phyloP scores from a whole-genome alignment of 2,888 invertebrate species.

The Agrochola macilenta region DNA sequence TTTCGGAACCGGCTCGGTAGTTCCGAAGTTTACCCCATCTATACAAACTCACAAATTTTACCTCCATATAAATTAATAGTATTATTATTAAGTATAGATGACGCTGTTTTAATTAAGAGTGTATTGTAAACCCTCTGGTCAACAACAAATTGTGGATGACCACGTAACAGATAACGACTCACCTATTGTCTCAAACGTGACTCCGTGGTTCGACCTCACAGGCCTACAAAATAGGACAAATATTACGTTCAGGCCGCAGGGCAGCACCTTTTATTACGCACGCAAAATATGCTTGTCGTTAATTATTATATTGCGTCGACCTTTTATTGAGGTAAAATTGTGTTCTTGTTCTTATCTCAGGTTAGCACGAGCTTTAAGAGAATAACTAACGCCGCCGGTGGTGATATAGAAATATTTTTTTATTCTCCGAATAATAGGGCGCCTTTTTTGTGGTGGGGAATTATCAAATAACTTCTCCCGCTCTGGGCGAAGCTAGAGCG shows the following conservation, averaged over 20 bases:
- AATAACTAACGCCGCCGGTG: not conserved
- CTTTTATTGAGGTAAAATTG: not conserved
- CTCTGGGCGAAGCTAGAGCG: too few species aligned
- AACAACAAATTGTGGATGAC: not conserved
- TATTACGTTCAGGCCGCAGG: constrained; percentile 9
- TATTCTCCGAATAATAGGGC: too few species aligned
- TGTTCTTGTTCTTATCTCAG: not conserved
- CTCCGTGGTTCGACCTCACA: not conserved
- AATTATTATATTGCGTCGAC: constrained; percentile 32
- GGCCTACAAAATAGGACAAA: not conserved
- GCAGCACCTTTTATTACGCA: constrained; percentile 14
- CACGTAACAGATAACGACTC: constrained; percentile 10
- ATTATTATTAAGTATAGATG: too few species aligned
- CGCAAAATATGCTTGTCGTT: constrained; percentile 6
- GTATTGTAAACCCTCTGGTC: not conserved
- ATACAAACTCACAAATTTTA: too few species aligned
- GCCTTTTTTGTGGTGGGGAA: too few species aligned
- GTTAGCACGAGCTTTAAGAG: not conserved
- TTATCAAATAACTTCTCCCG: too few species aligned
- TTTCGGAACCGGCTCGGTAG: too few species aligned
- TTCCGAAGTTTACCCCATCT: too few species aligned
- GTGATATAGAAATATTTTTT: too few species aligned
- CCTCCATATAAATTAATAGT: too few species aligned
- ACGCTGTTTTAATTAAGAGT: not conserved
- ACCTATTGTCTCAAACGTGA: constrained; percentile 27